phyloP scores from a whole-genome alignment of 2,797 vertebrate genomes.

The Semaprochilodus insignis region DNA sequence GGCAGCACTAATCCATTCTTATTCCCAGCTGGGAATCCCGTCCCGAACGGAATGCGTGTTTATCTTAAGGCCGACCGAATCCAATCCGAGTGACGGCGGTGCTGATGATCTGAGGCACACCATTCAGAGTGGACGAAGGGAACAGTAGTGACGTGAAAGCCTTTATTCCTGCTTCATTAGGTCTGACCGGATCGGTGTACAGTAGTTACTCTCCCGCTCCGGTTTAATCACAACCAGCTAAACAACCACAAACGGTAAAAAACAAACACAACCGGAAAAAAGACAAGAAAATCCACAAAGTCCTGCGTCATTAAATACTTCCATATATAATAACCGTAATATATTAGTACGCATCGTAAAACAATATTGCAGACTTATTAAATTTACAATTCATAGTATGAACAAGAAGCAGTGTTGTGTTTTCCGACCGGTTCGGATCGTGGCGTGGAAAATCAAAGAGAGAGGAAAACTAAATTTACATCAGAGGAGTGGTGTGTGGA shows the following conservation, averaged over 20 bases:
- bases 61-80: background rate
- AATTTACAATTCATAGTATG: conserved; percentile 96
- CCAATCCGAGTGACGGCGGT: background rate
- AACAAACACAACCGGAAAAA: conserved; percentile 46
- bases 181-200: conserved; percentile 89
- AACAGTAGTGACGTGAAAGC: conserved; percentile 75
- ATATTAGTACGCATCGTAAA: conserved; percentile 99
- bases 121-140: conserved; percentile 39
- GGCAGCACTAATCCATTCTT: background rate
- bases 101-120: background rate
- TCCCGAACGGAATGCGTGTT: background rate
- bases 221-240: conserved; percentile 87
- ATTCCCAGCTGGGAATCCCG: background rate
- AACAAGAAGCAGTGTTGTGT: conserved; percentile 80
- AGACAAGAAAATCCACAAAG: conserved; percentile 88
- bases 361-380: conserved; percentile 89
- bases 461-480: conserved; percentile 69
- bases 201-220: conserved; percentile 90
- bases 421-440: background rate
- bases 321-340: conserved; percentile 99
- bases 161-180: conserved; percentile 95
- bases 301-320: conserved; percentile 99
- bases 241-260: conserved; percentile 74
- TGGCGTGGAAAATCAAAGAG: background rate
- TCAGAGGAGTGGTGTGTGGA: conserved; percentile 65